These are phyloP conservation scores for Anas bahamensis DNA, from an alignment of 2,797 vertebrate species.

Conservation along the genomic window DNA sequence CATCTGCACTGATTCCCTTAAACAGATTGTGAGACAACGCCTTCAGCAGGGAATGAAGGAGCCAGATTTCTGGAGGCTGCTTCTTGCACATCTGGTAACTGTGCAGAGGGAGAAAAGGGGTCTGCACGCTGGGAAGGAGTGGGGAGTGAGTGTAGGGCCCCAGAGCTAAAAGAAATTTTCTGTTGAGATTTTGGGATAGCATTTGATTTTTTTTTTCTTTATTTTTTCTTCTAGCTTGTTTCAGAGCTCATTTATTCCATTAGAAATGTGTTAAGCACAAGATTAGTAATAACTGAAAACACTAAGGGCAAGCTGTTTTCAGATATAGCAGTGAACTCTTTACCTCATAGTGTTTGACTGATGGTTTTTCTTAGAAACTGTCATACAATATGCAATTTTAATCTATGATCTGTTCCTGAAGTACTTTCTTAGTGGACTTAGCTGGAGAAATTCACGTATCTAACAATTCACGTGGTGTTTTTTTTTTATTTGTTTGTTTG, in stretches of 20 bases:
- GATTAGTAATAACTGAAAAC: conserved; percentile 52
- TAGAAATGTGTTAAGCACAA: conserved; percentile 44
- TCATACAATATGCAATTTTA: neutral
- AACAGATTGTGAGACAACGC: neutral
- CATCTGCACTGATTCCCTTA: neutral
- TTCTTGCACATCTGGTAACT: neutral
- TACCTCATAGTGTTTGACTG: neutral
- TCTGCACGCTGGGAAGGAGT: neutral
- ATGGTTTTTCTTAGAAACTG: neutral
- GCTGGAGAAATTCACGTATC: neutral
- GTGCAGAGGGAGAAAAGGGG: neutral
- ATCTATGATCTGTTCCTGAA: neutral
- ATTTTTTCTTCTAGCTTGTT: neutral
- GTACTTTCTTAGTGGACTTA: neutral
- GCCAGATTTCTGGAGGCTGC: neutral
- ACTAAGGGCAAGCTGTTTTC: conserved; percentile 40
- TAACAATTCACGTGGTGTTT: neutral
- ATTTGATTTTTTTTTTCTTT: neutral
- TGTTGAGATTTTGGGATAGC: conserved; percentile 30
- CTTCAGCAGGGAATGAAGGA: neutral
- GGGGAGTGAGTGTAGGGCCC: neutral
- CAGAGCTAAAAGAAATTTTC: conserved; percentile 38
- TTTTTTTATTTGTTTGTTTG: too few species aligned
- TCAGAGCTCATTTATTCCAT: conserved; percentile 17
- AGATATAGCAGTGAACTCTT: neutral